Evolutionary conservation across 2,113 vertebrate genomes (phyloP).

Genomic region (Osmerus eperlanus): DNA sequence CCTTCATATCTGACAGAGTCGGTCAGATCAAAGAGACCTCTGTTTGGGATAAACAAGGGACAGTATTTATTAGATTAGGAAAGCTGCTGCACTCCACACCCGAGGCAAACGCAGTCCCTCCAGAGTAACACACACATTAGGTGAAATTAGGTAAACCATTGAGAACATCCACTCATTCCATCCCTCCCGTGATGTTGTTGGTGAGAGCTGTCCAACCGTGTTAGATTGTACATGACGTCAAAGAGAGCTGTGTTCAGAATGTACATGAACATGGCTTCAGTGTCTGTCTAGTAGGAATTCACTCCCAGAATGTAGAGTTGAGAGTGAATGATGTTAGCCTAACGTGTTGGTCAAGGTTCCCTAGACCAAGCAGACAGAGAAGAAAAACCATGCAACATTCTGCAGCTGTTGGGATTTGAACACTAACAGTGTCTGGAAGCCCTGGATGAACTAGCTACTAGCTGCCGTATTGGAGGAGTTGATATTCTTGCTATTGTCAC

Average conservation of each 20-base stretch:
- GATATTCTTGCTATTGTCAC: constrained; percentile 55
- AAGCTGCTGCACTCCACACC: no score
- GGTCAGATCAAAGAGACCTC: no score
- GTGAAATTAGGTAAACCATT: no score
- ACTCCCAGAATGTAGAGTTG: constrained; percentile 13
- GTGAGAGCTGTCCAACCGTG: neutral
- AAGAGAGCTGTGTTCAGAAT: neutral
- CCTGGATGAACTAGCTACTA: constrained; percentile 77
- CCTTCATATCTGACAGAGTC: no score
- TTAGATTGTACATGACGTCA: neutral
- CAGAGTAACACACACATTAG: no score
- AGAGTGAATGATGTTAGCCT: constrained; percentile 20
- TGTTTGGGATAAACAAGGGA: no score
- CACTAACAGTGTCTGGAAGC: constrained; percentile 71
- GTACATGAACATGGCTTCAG: neutral
- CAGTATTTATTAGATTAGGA: no score
- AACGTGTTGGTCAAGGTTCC: constrained; percentile 9
- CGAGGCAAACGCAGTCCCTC: no score
- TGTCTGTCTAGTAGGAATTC: neutral
- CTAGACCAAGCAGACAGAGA: neutral
- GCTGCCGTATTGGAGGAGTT: constrained; percentile 71
- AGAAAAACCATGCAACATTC: constrained; percentile 49
- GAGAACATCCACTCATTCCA: no score
- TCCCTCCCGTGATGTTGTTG: neutral
- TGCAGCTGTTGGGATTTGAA: constrained; percentile 69